phyloP scores from a whole-genome alignment of 2,888 invertebrate species.

The Brenthis daphne region DNA sequence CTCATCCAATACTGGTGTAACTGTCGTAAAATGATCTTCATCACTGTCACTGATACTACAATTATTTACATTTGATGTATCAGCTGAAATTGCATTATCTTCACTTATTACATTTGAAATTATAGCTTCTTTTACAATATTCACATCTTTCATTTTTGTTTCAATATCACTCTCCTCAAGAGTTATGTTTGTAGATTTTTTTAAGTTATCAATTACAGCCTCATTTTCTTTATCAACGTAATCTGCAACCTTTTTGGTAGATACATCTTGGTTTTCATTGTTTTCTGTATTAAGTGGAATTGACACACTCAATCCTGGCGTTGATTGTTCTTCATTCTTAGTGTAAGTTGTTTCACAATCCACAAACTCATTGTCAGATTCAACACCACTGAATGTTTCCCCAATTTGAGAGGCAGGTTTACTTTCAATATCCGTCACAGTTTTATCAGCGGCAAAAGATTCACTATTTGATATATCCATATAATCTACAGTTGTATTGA shows the following conservation, averaged over 20 bases:
- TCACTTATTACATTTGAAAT: background rate
- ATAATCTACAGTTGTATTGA: conserved; percentile 60
- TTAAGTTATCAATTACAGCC: background rate
- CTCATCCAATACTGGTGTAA: background rate
- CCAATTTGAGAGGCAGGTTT: conserved; percentile 21
- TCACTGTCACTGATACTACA: background rate
- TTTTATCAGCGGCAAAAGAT: conserved; percentile 51
- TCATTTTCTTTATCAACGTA: background rate
- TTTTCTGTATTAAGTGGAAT: background rate
- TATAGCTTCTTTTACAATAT: background rate
- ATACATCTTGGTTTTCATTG: background rate
- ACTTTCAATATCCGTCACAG: conserved; percentile 46
- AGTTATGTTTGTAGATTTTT: background rate
- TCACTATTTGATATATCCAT: conserved; percentile 70
- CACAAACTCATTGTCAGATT: conserved; percentile 72
- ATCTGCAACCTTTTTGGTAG: background rate
- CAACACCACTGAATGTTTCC: conserved; percentile 45
- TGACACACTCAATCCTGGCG: background rate
- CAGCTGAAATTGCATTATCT: background rate
- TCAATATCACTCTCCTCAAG: background rate
- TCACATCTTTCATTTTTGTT: background rate
- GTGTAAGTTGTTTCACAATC: conserved; percentile 73
- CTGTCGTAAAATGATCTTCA: background rate
- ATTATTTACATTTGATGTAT: background rate
- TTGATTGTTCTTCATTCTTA: conserved; percentile 49